Conservation (phyloP, 2,888 invertebrate species). For the Opisthograptis luteolata region DNA sequence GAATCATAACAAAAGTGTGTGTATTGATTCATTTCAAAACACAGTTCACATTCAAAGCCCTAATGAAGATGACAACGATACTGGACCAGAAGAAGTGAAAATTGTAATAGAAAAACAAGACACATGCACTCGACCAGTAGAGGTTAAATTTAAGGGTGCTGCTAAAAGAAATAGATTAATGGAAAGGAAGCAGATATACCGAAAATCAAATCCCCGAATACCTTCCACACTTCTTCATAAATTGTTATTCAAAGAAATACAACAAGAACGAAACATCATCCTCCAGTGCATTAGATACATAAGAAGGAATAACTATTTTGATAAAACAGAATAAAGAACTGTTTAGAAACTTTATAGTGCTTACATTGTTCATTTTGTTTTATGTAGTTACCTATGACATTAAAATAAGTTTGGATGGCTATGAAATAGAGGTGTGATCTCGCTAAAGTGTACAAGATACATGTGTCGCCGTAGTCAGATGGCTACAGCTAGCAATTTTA, state of each 20-base stretch:
- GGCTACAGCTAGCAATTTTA: no score
- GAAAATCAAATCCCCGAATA: conserved; percentile 50
- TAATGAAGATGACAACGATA: conserved; percentile 54
- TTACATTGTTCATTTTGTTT: no score
- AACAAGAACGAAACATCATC: conserved; percentile 93
- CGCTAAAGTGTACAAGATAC: no score
- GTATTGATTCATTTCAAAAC: not conserved
- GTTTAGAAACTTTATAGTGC: no score
- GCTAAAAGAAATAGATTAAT: conserved; percentile 24
- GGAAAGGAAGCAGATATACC: conserved; percentile 28
- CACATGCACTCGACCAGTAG: not conserved
- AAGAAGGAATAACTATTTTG: conserved; percentile 90
- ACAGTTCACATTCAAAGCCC: not conserved
- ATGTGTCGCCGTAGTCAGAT: no score
- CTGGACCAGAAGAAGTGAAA: conserved; percentile 76
- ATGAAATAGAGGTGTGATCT: no score
- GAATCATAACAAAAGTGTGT: no score
- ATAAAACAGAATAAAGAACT: conserved; percentile 40
- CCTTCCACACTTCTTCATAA: conserved; percentile 87
- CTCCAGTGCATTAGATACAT: conserved; percentile 94
- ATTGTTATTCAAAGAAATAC: conserved; percentile 90
- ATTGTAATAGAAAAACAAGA: conserved; percentile 24
- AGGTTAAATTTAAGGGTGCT: not conserved
- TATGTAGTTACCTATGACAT: no score
- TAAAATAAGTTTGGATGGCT: no score